Conservation (phyloP, 2,797 vertebrate species). For the Vireo griseus region DNA sequence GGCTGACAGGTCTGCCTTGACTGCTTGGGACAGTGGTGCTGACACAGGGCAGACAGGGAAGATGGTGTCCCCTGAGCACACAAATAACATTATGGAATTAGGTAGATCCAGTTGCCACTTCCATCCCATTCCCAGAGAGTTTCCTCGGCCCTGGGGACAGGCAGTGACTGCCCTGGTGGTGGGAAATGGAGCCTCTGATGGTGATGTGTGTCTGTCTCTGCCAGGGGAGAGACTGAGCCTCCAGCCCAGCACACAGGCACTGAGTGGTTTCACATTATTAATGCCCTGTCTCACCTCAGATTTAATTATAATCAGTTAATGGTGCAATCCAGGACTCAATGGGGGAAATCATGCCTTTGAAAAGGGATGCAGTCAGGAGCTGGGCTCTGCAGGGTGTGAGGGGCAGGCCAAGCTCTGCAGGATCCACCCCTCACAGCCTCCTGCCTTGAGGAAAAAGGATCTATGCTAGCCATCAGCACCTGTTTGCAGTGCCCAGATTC, state of each 20-base stretch:
- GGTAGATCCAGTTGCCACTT: not conserved
- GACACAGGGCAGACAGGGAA: fast-evolving
- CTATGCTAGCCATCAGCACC: not conserved
- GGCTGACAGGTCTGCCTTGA: not conserved
- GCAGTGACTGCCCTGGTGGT: not conserved
- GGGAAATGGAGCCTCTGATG: not conserved
- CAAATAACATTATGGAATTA: fast-evolving
- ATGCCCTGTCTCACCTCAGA: not conserved
- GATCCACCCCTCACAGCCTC: not conserved
- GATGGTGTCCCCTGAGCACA: not conserved
- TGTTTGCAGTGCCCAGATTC: not conserved
- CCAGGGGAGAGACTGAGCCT: not conserved
- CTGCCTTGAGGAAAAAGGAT: not conserved
- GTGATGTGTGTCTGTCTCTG: not conserved
- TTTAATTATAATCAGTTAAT: slow-evolving; percentile 28
- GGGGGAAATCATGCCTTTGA: slow-evolving; percentile 16
- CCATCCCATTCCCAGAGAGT: fast-evolving
- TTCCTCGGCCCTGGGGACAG: not conserved
- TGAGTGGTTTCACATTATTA: not conserved
- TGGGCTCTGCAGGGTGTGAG: not conserved
- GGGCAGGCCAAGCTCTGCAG: not conserved
- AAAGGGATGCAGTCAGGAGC: not conserved
- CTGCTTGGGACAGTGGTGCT: not conserved
- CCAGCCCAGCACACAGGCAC: not conserved
- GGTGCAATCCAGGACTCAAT: not conserved